Percentiles rank a stretch among this genome's conserved stretches.
Evolutionary conservation across 2,888 invertebrate species (phyloP).

Genomic region (Abscondita cerata): DNA sequence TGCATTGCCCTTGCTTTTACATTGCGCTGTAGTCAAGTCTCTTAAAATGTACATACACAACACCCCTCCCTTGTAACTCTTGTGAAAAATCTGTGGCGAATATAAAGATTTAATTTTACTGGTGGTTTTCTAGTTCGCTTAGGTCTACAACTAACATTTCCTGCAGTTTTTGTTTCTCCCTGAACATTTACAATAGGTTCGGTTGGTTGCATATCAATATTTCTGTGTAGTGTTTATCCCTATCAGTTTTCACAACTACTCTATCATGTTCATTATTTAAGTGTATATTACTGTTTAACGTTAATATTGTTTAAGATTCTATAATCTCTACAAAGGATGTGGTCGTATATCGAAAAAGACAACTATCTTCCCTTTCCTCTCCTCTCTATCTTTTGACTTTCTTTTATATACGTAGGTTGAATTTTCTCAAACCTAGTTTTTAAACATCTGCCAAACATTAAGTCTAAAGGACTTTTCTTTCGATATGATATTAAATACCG

Average conservation of each 20-base stretch:
- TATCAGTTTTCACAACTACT: neutral
- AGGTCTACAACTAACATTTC: neutral
- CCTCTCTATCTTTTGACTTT: neutral
- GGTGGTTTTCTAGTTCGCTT: neutral
- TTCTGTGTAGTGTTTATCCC: neutral
- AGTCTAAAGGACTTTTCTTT: neutral
- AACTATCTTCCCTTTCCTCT: slow-evolving; percentile 1
- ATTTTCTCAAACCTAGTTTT: neutral
- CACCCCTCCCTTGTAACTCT: slow-evolving; percentile 3
- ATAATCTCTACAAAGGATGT: too few species aligned
- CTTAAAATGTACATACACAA: neutral
- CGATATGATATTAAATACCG: neutral
- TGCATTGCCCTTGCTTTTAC: too few species aligned
- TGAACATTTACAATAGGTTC: neutral
- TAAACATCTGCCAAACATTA: too few species aligned
- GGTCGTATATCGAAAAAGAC: neutral
- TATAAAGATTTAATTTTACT: neutral
- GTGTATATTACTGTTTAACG: too few species aligned
- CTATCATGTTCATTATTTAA: too few species aligned
- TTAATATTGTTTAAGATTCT: too few species aligned
- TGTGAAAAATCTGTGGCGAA: neutral
- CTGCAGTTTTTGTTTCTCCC: neutral
- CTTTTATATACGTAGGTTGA: slow-evolving; percentile 4
- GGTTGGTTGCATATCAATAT: neutral
- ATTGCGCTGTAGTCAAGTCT: too few species aligned